Percentiles rank a stretch among this genome's conserved stretches.
phyloP scores from a whole-genome alignment of 2,888 invertebrate genomes.

The Melipona bicolor region DNA sequence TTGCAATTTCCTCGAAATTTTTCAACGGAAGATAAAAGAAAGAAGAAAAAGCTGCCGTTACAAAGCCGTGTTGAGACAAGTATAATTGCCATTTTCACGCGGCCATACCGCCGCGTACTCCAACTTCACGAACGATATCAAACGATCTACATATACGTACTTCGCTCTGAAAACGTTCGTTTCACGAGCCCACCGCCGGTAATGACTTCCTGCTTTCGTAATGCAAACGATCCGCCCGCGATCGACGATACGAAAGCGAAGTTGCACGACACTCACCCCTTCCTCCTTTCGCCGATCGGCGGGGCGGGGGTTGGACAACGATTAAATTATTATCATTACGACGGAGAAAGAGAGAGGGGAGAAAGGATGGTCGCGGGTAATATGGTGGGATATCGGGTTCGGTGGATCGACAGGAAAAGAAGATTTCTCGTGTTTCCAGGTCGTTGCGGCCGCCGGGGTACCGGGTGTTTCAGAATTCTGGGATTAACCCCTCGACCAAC shows the following conservation, averaged over 20 bases:
- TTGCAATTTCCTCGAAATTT: neutral
- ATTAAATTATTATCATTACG: slow-evolving; percentile 46
- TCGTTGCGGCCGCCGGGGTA: slow-evolving; percentile 31
- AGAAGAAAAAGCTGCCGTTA: neutral
- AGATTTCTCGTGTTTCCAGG: slow-evolving; percentile 50
- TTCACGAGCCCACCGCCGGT: slow-evolving; percentile 25
- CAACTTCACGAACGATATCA: slow-evolving; percentile 31
- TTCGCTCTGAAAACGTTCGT: slow-evolving; percentile 43
- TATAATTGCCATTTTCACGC: slow-evolving; percentile 46
- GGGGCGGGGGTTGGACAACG: neutral
- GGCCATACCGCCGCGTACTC: neutral
- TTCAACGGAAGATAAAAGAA: neutral
- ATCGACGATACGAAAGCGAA: slow-evolving; percentile 41
- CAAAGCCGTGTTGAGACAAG: neutral
- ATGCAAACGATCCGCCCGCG: slow-evolving; percentile 36
- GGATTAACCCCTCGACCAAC: neutral
- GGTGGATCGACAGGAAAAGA: slow-evolving; percentile 51
- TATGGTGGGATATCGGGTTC: slow-evolving; percentile 14
- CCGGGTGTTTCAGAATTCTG: neutral
- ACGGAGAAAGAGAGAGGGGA: neutral
- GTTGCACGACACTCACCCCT: neutral
- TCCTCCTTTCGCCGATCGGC: neutral
- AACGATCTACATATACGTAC: slow-evolving; percentile 39
- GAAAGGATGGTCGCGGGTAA: neutral
- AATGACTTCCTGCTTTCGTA: slow-evolving; percentile 54